Evolutionary conservation across 2,888 invertebrate species (phyloP), one percentile per base, ranked within the genome.

Genomic region (Mamestra brassicae): DNA sequence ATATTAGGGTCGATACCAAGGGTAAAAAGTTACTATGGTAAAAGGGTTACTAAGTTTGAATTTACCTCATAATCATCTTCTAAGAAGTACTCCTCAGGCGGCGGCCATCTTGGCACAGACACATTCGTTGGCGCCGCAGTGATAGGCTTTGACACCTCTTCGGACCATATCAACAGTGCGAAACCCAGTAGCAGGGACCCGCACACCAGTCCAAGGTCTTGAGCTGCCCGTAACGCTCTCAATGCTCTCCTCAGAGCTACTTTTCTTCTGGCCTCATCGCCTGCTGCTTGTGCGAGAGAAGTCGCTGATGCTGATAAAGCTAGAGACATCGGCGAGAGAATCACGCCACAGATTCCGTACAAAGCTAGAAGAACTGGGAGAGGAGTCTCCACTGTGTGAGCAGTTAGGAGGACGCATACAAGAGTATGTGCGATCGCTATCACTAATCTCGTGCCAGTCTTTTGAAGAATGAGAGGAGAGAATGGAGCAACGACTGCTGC

Each of bases 331-430:
- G 97, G 97, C 3, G 97, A 97, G 84, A 97, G 94, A 74, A 97
- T 92, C 4, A 97, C 84, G 0, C 98, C 98, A 84, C 95, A 95
- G 34, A 95, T 83, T 5, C 93, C 95, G 74, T 96, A 96, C 47
- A 96, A 87, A n/a, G 92, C 90, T 3, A 95, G 89, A 45, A 96
- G 87, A 26, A 96, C 90, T 10, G 94, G 88, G 3, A 95, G 80
- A 1, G 96, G 96, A 38, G 94, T 94, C 1, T 92, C 93, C 36
- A 95, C 91, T 0, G 93, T 94, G 87, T 98, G 98, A 57, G 97
- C 97, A 3, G 97, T 94, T 64, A 98, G 95, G 69, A 98, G 97
- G 17, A 97, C 88, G 68, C 97, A 97, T 36, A 97, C 96, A 5
- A 97, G 92, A 50, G 96, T 87, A 88, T 97, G 97, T 58, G 97